Conservation (phyloP, 2,113 vertebrate genomes). For the Melanerpes aurifrons region DNA sequence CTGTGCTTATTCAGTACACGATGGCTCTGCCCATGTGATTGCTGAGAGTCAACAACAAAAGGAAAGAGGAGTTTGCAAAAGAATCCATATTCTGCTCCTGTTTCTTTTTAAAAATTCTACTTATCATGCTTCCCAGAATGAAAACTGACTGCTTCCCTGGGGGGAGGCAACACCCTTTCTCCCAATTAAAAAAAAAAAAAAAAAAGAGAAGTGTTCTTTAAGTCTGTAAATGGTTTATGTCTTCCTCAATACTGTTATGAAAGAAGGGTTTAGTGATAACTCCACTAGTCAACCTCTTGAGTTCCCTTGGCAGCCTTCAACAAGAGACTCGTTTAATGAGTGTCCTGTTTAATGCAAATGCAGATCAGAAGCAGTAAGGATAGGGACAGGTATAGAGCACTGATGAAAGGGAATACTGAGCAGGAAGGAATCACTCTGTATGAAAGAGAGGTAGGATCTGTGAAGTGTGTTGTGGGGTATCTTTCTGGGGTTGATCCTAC, state of each 20-base stretch:
- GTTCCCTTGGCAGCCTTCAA: neutral
- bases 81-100: neutral
- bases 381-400: neutral
- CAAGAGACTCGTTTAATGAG: neutral
- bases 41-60: neutral
- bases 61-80: neutral
- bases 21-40: neutral
- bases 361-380: neutral
- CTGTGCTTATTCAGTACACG: neutral
- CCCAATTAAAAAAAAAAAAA: too few relatives aligned
- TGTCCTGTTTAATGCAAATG: neutral
- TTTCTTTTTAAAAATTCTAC: neutral
- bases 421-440: neutral
- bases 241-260: neutral
- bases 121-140: neutral
- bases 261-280: neutral
- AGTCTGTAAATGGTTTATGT: neutral
- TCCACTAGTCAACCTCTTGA: neutral
- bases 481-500: fast-evolving
- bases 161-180: neutral
- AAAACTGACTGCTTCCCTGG: neutral
- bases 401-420: neutral
- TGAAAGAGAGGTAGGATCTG: neutral
- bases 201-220: too few relatives aligned
- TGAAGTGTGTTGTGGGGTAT: neutral